Conservation (phyloP, 2,113 vertebrate species). For the Epinephelus moara region DNA sequence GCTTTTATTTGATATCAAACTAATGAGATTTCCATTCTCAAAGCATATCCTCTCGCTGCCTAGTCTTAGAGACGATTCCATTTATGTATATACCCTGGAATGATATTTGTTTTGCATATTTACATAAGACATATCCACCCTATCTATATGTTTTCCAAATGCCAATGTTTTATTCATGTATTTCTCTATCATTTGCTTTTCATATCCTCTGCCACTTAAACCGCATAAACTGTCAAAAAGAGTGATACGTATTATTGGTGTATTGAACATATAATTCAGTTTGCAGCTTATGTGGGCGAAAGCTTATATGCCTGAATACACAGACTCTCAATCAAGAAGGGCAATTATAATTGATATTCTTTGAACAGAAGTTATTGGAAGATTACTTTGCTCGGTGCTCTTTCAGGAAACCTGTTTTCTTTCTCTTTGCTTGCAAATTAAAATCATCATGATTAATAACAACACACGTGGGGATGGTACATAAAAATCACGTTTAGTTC, state of each 20-base stretch:
- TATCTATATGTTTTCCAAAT: slow-evolving; percentile 83
- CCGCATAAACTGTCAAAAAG: slow-evolving; percentile 76
- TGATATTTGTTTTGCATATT: slow-evolving; percentile 84
- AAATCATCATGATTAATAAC: slow-evolving; percentile 40
- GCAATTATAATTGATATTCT: slow-evolving; percentile 68
- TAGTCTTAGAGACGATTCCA: slow-evolving; percentile 75
- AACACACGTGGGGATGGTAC: too few species aligned
- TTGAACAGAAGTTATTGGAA: slow-evolving; percentile 59
- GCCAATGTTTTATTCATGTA: slow-evolving; percentile 83
- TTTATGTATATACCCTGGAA: slow-evolving; percentile 79
- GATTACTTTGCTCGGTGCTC: slow-evolving; percentile 31
- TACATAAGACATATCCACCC: slow-evolving; percentile 77
- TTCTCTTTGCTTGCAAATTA: slow-evolving; percentile 19
- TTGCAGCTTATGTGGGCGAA: slow-evolving; percentile 70
- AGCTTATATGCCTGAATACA: slow-evolving; percentile 58
- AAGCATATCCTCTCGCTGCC: slow-evolving; percentile 69
- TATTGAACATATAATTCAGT: slow-evolving; percentile 75
- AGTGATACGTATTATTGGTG: slow-evolving; percentile 74
- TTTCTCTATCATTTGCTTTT: slow-evolving; percentile 77
- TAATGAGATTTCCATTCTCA: slow-evolving; percentile 84
- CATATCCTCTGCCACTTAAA: slow-evolving; percentile 78
- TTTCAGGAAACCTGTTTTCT: slow-evolving; percentile 12
- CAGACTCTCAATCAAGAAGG: slow-evolving; percentile 62
- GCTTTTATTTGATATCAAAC: slow-evolving; percentile 84
- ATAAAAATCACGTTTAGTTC: too few species aligned